Conservation (phyloP, 2,888 invertebrate species). For the Limnephilus marmoratus region DNA sequence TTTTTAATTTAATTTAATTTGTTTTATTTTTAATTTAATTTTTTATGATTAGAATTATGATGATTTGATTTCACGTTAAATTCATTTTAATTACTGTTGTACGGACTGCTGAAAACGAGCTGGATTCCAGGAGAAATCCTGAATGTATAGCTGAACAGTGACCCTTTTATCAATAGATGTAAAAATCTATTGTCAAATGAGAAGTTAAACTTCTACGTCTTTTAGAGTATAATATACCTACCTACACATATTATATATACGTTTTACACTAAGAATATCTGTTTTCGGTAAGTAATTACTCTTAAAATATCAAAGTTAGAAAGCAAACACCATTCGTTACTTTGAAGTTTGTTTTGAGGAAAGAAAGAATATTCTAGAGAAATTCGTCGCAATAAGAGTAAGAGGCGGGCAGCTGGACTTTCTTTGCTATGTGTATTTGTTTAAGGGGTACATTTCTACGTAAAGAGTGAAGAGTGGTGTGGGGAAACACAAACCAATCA, state of each 20-base stretch:
- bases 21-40: too few relatives aligned
- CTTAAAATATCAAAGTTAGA: neutral
- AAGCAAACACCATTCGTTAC: neutral
- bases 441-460: neutral
- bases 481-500: neutral
- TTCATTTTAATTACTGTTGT: too few relatives aligned
- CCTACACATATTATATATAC: too few relatives aligned
- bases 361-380: neutral
- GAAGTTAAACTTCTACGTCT: too few relatives aligned
- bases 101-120: too few relatives aligned
- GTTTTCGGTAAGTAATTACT: neutral
- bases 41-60: too few relatives aligned
- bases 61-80: too few relatives aligned
- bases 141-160: too few relatives aligned
- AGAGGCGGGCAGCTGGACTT: conserved; percentile 29
- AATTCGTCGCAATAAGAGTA: conserved; percentile 31
- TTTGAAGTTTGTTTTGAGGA: neutral
- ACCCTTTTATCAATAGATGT: too few relatives aligned
- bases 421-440: conserved; percentile 22
- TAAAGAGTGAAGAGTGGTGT: conserved; percentile 22
- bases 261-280: neutral
- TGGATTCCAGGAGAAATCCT: too few relatives aligned
- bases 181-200: too few relatives aligned
- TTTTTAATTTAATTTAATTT: too few relatives aligned
- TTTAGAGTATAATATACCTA: neutral